These are phyloP conservation scores for Antennarius maculatus DNA, from an alignment of 2,797 vertebrate species.

Conservation along the genomic window DNA sequence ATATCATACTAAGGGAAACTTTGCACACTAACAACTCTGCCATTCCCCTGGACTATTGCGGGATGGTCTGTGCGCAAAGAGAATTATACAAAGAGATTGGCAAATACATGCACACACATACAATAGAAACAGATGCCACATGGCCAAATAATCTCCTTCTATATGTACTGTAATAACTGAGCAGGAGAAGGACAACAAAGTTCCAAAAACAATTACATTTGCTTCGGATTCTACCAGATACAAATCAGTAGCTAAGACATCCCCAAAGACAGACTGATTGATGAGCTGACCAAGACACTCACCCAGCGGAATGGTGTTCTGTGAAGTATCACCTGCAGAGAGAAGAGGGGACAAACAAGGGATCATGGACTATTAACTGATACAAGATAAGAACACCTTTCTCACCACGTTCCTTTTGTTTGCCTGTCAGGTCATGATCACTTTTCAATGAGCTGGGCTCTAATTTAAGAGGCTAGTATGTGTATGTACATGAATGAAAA, in stretches of 20 bases:
- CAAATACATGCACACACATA: background rate
- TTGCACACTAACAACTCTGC: too few relatives aligned
- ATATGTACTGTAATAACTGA: slow-evolving; percentile 27
- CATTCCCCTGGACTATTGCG: too few relatives aligned
- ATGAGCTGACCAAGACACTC: slow-evolving; percentile 52
- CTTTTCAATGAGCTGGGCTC: background rate
- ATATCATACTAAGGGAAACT: background rate
- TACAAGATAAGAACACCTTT: slow-evolving; percentile 38
- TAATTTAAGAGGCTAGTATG: background rate
- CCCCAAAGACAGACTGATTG: slow-evolving; percentile 17
- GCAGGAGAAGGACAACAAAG: slow-evolving; percentile 25
- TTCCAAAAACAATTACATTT: slow-evolving; percentile 11
- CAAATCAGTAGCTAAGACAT: slow-evolving; percentile 32
- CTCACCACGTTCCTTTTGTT: background rate
- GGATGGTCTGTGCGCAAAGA: slow-evolving; percentile 1
- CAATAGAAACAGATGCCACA: slow-evolving; percentile 29
- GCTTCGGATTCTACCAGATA: slow-evolving; percentile 33
- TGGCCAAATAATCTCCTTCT: slow-evolving; percentile 28
- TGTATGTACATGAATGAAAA: too few relatives aligned
- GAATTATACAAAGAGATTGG: background rate
- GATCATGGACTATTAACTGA: slow-evolving; percentile 31
- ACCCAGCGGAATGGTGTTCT: slow-evolving; percentile 69
- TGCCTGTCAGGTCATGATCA: background rate
- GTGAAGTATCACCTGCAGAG: slow-evolving; percentile 66
- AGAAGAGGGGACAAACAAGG: slow-evolving; percentile 45